Conservation (phyloP, 2,113 vertebrate species). For the Tylochromis polylepis region DNA sequence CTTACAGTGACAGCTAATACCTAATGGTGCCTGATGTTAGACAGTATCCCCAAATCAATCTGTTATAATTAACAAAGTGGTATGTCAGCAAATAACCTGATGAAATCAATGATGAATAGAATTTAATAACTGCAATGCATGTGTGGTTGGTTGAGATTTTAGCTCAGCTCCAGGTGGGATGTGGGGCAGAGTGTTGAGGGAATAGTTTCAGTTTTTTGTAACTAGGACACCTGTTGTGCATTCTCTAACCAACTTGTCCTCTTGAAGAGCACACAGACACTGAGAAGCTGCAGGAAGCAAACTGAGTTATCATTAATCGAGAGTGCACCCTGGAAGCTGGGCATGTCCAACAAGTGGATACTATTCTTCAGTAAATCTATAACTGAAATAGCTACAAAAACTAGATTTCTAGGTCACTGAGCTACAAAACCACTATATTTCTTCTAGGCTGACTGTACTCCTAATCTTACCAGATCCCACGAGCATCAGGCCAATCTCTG, state of each 20-base stretch:
- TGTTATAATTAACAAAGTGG: background rate
- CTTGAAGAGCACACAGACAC: background rate
- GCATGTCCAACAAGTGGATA: accelerated
- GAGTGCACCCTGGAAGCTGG: background rate
- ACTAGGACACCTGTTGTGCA: background rate
- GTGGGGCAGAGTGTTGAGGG: background rate
- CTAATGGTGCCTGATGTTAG: background rate
- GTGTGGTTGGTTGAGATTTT: background rate
- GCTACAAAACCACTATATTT: background rate
- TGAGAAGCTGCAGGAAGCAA: background rate
- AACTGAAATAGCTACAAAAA: background rate
- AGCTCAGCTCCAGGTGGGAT: background rate
- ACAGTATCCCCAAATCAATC: background rate
- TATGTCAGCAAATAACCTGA: background rate
- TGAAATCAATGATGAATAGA: background rate
- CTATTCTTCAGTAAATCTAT: background rate
- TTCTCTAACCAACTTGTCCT: background rate
- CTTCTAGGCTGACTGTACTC: background rate
- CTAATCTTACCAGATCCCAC: slow-evolving; percentile 72
- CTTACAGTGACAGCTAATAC: background rate
- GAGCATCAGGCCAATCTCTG: slow-evolving; percentile 77
- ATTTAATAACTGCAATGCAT: background rate
- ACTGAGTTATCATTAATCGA: background rate
- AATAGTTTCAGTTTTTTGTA: background rate
- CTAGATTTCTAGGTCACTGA: background rate